Base-by-base conservation (phyloP, 1,140 invertebrate species). In the Propsilocerus akamusi region DNA sequence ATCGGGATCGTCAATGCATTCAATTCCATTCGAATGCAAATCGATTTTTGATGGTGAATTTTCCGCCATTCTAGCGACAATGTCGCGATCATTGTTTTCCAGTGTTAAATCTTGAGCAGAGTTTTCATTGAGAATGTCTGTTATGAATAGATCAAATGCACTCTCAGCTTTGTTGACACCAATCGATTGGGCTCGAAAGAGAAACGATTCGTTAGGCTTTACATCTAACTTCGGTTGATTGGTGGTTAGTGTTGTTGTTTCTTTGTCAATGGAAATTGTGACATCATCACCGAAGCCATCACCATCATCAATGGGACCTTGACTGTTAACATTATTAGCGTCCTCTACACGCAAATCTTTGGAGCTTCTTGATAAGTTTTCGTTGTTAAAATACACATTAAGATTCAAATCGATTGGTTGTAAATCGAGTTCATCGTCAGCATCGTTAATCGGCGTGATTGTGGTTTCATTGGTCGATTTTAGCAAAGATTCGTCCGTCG, bases 141-240 rank as follows among this genome's bases (percentile, higher is more conserved):
- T 14, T 8, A 41, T 41, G 34, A 41, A 41, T 17, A 20, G 17
- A 41, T 41, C 34, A 41, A 14, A 41, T 22, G 34, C 34, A 4
- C 12, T 41, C 14, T 37, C 32, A 37, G 20, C 11, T 23, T 23
- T 26, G 22, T 30, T 14, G 10, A 24, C 22, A 11, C 22, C 17
- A 23, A 11, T 49, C 17, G 25, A 12, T 25, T 26, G 24, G 47
- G 14, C 5, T 25, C 47, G 26, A 28, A 48, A 52, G 17, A 52
- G 17, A 37, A 52, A 52, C 26, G 51, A 52, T 10, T 34, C 26
- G 11, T 52, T 52, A 20, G 50, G 50, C 24, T 51, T 51, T 28
- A 51, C 37, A 10, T 51, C 25, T n/a, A n/a, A n/a, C n/a, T n/a
- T n/a, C n/a, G n/a, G n/a, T n/a, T n/a, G 4, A 17, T 25, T 22